Conservation (phyloP, 2,888 invertebrate species). For the Doris montereyensis region DNA sequence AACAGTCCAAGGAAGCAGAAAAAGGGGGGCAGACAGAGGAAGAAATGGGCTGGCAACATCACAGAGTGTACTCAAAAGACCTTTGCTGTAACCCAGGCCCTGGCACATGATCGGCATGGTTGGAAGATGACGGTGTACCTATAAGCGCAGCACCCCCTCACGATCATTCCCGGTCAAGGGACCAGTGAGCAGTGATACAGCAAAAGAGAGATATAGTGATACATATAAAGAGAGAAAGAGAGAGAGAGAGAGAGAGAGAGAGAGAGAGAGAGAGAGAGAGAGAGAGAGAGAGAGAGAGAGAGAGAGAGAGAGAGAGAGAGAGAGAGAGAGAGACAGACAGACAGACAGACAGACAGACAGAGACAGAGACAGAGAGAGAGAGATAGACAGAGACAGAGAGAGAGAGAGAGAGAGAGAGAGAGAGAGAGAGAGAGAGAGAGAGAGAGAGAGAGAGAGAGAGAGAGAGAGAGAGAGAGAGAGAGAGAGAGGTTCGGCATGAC, state of each 20-base stretch:
- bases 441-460: conserved; percentile 16
- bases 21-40: too few relatives aligned
- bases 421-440: conserved; percentile 20
- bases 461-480: neutral
- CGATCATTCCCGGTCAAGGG: too few relatives aligned
- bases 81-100: too few relatives aligned
- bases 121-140: too few relatives aligned
- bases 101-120: too few relatives aligned
- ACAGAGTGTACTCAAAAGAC: too few relatives aligned
- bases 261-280: neutral
- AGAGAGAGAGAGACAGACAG: conserved; percentile 13
- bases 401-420: conserved; percentile 14
- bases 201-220: too few relatives aligned
- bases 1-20: too few relatives aligned
- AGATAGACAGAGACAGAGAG: conserved; percentile 3
- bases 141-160: too few relatives aligned
- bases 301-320: conserved; percentile 20
- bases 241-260: conserved; percentile 1
- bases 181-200: too few relatives aligned
- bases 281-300: conserved; percentile 12
- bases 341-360: neutral
- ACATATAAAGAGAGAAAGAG: too few relatives aligned
- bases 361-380: conserved; percentile 11
- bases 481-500: neutral
- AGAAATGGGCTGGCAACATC: too few relatives aligned